Base-by-base conservation (phyloP, 2,113 vertebrate genomes). In the Alethe castanea region DNA sequence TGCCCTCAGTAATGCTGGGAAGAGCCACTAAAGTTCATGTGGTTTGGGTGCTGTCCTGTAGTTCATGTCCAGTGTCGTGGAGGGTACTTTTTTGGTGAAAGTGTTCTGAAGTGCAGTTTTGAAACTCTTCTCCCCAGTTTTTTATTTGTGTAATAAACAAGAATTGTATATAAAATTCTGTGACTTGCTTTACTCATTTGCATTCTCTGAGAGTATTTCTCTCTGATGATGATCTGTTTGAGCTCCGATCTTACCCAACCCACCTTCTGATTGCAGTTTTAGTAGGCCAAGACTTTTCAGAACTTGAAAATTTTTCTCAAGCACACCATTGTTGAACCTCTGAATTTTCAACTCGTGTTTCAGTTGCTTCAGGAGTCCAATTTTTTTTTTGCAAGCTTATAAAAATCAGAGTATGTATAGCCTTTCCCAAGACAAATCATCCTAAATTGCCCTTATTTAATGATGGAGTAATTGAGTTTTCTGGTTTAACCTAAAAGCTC, bases 61-160 rank as follows among this genome's bases (percentile, higher is more conserved):
- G 17, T 13, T 85, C 3, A 8, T 78, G 45, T 20, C 42, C 3
- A 7, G 8, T 7, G 7, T 10, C 53, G 45, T 42, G 22, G 12
- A 56, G 53, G 36, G 5, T 8, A 77, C 56, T 59, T 45, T 44
- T 56, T 33, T 26, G 18, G 18, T 29, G 8, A 42, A 81, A 42
- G 8, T 12, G 1, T n/a, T 77, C 26, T 13, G 14, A 81, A 73
- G 25, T 33, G 4, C 29, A 54, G n/a, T 57, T 94, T 56, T 64
- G 70, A 79, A 71, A 17, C 57, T 9, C 8, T 42, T 65, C 5
- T 7, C 12, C 29, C 8, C 4, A 0, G 0, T 19, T 85, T 64
- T 61, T 50, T 4, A 20, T 64, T 81, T n/a, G 7, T 52, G 17
- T 24, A 40, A 71, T 35, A 70, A 73, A 31, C 42, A 88, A 11